These are phyloP conservation scores for Euzetes globulus DNA, from an alignment of 2,888 invertebrate genomes.

Conservation along the genomic window DNA sequence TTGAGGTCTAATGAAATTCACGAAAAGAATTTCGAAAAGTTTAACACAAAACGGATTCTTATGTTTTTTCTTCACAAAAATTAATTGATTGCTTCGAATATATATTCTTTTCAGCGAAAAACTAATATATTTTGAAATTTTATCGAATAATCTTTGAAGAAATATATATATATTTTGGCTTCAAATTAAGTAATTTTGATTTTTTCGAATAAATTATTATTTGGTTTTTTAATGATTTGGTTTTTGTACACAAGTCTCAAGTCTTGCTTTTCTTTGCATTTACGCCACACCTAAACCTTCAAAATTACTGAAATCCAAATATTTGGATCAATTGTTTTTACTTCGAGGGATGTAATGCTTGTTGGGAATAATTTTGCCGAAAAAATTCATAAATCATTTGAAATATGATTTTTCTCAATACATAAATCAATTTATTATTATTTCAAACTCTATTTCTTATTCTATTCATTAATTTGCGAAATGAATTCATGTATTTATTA, in stretches of 20 bases:
- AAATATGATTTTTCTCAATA: slow-evolving; percentile 14
- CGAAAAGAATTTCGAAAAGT: neutral
- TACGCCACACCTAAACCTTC: slow-evolving; percentile 13
- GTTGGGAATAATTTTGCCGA: neutral
- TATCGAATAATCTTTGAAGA: neutral
- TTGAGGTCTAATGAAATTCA: slow-evolving; percentile 17
- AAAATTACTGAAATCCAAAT: slow-evolving; percentile 9
- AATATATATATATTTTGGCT: neutral
- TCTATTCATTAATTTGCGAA: neutral
- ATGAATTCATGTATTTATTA: neutral
- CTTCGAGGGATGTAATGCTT: neutral
- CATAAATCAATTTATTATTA: slow-evolving; percentile 8
- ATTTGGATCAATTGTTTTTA: slow-evolving; percentile 10
- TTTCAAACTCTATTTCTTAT: neutral
- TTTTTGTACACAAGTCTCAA: neutral
- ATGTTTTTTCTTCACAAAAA: neutral
- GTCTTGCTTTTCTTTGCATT: neutral
- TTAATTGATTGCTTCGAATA: slow-evolving; percentile 12
- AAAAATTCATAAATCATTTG: slow-evolving; percentile 9
- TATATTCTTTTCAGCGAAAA: neutral
- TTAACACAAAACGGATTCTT: neutral
- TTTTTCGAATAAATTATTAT: slow-evolving; percentile 3
- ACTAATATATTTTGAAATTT: slow-evolving; percentile 8
- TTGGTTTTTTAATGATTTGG: neutral
- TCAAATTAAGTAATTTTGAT: slow-evolving; percentile 9